Evolutionary conservation across 2,113 vertebrate species (phyloP).

Genomic region (Solea senegalensis): DNA sequence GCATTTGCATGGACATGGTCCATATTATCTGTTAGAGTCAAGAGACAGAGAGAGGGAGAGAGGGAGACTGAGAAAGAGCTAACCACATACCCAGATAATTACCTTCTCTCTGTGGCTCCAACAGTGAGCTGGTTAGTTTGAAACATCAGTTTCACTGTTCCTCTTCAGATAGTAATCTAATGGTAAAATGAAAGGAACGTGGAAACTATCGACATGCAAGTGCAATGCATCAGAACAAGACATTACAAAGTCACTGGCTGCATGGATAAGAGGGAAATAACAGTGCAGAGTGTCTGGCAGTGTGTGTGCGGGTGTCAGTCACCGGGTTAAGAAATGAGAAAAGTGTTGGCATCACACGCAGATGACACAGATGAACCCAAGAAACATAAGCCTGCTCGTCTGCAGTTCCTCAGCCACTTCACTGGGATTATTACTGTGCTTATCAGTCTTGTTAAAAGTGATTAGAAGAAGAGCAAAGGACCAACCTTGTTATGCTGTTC

Average conservation of each 20-base stretch:
- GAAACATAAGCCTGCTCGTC: slow-evolving; percentile 4
- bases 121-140: slow-evolving; percentile 41
- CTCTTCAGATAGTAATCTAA: slow-evolving; percentile 17
- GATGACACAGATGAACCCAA: slow-evolving; percentile 14
- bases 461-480: slow-evolving; percentile 1
- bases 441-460: slow-evolving; percentile 11
- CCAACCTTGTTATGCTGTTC: neutral
- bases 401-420: slow-evolving; percentile 6
- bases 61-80: slow-evolving; percentile 50
- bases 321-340: slow-evolving; percentile 32
- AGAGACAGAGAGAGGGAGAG: slow-evolving; percentile 30
- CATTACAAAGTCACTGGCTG: slow-evolving; percentile 35
- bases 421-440: slow-evolving; percentile 1
- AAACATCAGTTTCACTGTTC: slow-evolving; percentile 2
- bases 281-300: slow-evolving; percentile 7
- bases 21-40: slow-evolving; percentile 65
- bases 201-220: slow-evolving; percentile 18
- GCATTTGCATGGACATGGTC: slow-evolving; percentile 74
- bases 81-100: slow-evolving; percentile 52
- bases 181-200: slow-evolving; percentile 14
- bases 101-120: slow-evolving; percentile 30
- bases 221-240: slow-evolving; percentile 32
- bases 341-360: slow-evolving; percentile 14
- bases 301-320: slow-evolving; percentile 5
- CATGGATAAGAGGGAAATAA: slow-evolving; percentile 21